Evolutionary conservation across 2,888 invertebrate species (phyloP).

Genomic region (Melolontha melolontha): DNA sequence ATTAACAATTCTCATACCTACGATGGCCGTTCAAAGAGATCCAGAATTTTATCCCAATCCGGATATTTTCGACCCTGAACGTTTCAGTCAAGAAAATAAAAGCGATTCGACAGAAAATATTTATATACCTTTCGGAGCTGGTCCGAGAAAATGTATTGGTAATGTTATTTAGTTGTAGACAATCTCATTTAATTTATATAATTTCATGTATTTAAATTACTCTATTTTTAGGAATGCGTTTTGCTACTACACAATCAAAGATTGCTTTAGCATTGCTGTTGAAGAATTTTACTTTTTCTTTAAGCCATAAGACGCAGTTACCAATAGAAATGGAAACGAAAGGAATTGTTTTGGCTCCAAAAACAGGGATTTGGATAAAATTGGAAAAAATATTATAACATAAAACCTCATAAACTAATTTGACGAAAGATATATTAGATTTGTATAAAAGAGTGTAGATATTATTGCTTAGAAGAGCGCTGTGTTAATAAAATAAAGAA

Average conservation of each 20-base stretch:
- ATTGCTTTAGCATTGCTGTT: constrained; percentile 68
- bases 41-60: constrained; percentile 70
- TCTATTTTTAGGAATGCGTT: constrained; percentile 65
- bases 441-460: no score
- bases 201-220: not conserved
- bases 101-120: constrained; percentile 65
- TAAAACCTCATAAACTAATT: not conserved
- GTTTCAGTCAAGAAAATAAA: constrained; percentile 68
- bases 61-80: constrained; percentile 69
- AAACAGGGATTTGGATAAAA: constrained; percentile 63
- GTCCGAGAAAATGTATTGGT: constrained; percentile 72
- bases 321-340: constrained; percentile 63
- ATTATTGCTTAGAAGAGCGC: no score
- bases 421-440: no score
- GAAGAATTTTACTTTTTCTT: constrained; percentile 59
- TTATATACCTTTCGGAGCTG: constrained; percentile 70
- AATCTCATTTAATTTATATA: no score
- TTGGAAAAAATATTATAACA: constrained; percentile 46
- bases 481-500: no score
- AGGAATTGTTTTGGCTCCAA: constrained; percentile 62
- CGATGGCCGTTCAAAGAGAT: constrained; percentile 71
- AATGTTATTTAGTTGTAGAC: constrained; percentile 43
- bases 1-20: constrained; percentile 68
- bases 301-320: constrained; percentile 59
- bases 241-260: constrained; percentile 70